phyloP scores from a whole-genome alignment of 2,888 invertebrate species.

The Nudaria mundana region DNA sequence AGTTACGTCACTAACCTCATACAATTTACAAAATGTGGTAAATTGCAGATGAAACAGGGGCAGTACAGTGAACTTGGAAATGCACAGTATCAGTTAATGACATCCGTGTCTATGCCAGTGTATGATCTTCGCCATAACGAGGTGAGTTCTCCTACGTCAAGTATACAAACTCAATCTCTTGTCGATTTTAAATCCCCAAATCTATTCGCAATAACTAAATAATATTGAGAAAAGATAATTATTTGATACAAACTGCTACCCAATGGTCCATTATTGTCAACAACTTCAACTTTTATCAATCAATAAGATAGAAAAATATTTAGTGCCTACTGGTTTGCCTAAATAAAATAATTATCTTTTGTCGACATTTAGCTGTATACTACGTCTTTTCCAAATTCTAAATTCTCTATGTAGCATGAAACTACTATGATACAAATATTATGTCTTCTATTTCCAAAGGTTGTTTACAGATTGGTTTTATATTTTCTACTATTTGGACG shows the following conservation, averaged over 20 bases:
- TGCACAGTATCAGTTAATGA: constrained; percentile 90
- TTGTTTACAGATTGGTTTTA: constrained; percentile 71
- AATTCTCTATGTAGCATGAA: constrained; percentile 63
- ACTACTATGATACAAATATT: constrained; percentile 33
- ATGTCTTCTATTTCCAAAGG: constrained; percentile 50
- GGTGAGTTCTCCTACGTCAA: constrained; percentile 78
- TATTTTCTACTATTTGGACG: constrained; percentile 66
- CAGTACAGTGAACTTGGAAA: constrained; percentile 82
- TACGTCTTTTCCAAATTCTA: constrained; percentile 51
- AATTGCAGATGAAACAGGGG: constrained; percentile 81
- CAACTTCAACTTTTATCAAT: too few relatives aligned
- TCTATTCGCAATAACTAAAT: constrained; percentile 18
- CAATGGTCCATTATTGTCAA: too few relatives aligned
- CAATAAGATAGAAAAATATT: neutral
- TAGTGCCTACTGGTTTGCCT: too few relatives aligned
- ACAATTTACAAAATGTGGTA: too few relatives aligned
- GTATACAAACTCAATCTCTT: constrained; percentile 14
- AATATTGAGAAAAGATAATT: constrained; percentile 27
- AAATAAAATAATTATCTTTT: constrained; percentile 42
- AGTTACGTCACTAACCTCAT: too few relatives aligned
- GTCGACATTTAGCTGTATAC: constrained; percentile 25
- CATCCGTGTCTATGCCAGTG: constrained; percentile 96
- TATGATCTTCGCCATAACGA: constrained; percentile 93
- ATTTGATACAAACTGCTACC: constrained; percentile 7
- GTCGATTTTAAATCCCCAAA: constrained; percentile 26